Evolutionary conservation across 2,888 invertebrate genomes (phyloP), one percentile per base, ranked within the genome.

Genomic region (Mythimna loreyi): DNA sequence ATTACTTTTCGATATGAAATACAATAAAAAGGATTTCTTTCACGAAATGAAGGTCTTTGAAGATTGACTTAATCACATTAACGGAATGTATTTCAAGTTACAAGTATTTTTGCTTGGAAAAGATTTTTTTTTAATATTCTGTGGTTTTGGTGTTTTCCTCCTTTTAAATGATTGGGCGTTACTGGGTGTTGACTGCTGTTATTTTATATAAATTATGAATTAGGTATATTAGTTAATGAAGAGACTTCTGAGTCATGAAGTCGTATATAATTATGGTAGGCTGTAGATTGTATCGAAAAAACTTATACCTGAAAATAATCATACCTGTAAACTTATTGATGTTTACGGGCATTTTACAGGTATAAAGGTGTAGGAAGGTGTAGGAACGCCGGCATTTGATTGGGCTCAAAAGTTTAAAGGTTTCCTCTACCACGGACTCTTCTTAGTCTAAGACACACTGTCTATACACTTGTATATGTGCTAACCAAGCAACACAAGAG

Each of bases 41-140:
- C 9, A n/a, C 9, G 5, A 23, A 67, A 62, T 28, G 1, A 68
- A 70, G 53, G 58, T 61, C 80, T 81, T 81, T 82, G 72, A 80
- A 76, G 66, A 70, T 70, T 70, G 36, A 23, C 19, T 40, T 71
- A 76, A 81, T 82, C 68, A 69, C 65, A 65, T 80, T 82, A 82
- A 57, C 28, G 75, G 61, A 53, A 72, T 79, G 56, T 69, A 67
- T 80, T 73, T 61, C 52, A 59, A 23, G 50, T 64, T 47, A 40
- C 55, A 55, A 55, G 50, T 45, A 80, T 59, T 65, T 71, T 66
- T 68, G 55, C 28, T 64, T 25, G 13, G 23, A 72, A 72, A 60
- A 64, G 64, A 52, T 23, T 16, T 65, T 40, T 58, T 40, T 70
- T 70, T 56, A 47, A 69, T 82, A 72, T 66, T 73, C 53, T 2